Evolutionary conservation across 2,888 invertebrate species (phyloP).

Genomic region (Dascillus cervinus): DNA sequence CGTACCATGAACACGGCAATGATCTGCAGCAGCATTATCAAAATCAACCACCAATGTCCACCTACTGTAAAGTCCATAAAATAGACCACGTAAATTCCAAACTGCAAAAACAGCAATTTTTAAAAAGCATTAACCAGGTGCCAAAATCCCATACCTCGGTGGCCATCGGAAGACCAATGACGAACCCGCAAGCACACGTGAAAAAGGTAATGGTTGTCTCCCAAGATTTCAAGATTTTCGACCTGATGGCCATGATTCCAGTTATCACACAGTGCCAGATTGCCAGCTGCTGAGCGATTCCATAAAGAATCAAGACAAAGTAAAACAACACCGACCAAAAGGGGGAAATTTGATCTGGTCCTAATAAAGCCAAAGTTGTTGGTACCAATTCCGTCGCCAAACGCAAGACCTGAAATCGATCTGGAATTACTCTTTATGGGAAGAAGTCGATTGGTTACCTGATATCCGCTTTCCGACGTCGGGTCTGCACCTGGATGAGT

Average conservation of each 20-base stretch:
- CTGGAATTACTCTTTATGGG: neutral
- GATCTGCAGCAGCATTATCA: constrained; percentile 67
- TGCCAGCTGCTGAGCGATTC: constrained; percentile 80
- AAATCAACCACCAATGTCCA: constrained; percentile 81
- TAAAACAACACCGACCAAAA: constrained; percentile 86
- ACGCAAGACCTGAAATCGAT: constrained; percentile 53
- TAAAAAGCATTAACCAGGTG: too few species aligned
- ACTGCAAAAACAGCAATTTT: constrained; percentile 40
- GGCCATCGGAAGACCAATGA: constrained; percentile 77
- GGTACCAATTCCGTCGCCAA: constrained; percentile 87
- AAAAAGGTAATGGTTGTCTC: constrained; percentile 77
- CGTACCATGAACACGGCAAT: constrained; percentile 80
- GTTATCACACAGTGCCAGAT: constrained; percentile 89
- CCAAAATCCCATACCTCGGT: constrained; percentile 65
- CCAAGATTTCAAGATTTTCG: constrained; percentile 65
- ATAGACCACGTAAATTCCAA: constrained; percentile 75
- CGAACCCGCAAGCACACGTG: constrained; percentile 73
- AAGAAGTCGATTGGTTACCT: constrained; percentile 37
- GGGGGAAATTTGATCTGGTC: constrained; percentile 69
- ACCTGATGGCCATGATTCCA: constrained; percentile 71
- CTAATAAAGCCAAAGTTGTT: constrained; percentile 70
- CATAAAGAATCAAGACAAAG: constrained; percentile 76
- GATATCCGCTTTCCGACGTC: constrained; percentile 66
- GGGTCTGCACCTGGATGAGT: constrained; percentile 50
- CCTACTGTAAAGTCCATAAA: constrained; percentile 78